phyloP scores from a whole-genome alignment of 2,113 vertebrate species.

The Rhinopomastus cyanomelas region DNA sequence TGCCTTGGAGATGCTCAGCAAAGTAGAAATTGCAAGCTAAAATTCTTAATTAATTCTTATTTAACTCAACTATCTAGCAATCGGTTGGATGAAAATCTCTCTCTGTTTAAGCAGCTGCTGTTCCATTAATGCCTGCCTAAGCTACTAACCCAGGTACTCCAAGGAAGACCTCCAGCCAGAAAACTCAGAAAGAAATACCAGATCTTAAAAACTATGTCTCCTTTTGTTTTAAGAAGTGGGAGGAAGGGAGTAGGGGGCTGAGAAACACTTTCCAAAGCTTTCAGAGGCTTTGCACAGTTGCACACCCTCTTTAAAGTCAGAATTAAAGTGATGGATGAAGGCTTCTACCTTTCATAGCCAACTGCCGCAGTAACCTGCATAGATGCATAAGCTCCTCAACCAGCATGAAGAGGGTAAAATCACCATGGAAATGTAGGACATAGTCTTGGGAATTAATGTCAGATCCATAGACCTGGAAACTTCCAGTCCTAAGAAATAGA shows the following conservation, averaged over 20 bases:
- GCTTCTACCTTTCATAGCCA: not conserved
- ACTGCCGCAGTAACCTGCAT: not conserved
- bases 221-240: not conserved
- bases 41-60: slow-evolving; percentile 46
- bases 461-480: not conserved
- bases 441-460: not conserved
- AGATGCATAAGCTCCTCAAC: not conserved
- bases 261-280: not conserved
- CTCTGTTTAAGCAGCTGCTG: slow-evolving; percentile 53
- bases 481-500: not conserved
- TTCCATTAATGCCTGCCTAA: slow-evolving; percentile 20
- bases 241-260: not conserved
- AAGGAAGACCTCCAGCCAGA: slow-evolving; percentile 45
- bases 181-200: slow-evolving; percentile 15
- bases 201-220: not conserved
- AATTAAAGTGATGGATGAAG: not conserved
- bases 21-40: not conserved
- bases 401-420: not conserved
- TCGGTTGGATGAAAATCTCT: slow-evolving; percentile 52
- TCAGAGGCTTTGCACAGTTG: not conserved
- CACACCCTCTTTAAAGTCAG: not conserved
- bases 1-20: not conserved
- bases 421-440: not conserved
- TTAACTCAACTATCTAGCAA: slow-evolving; percentile 51
- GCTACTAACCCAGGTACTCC: not conserved